Percentiles rank a stretch among this genome's conserved stretches.
Evolutionary conservation across 1,140 invertebrate species (phyloP).

Genomic region (Drosophila bocqueti): DNA sequence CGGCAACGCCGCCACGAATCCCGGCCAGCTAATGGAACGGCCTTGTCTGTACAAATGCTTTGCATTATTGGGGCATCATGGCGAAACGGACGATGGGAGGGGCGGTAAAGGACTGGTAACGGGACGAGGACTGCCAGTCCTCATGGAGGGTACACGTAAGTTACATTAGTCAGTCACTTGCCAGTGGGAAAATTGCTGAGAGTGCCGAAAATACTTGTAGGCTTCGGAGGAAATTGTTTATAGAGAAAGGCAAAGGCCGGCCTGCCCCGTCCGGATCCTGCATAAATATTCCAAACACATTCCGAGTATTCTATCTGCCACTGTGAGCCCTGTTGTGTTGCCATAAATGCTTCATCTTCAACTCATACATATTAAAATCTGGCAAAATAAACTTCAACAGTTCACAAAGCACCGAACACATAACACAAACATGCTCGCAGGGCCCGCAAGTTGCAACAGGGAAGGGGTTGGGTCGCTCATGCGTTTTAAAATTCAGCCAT

Average conservation of each 20-base stretch:
- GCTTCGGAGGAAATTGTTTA: conserved; percentile 51
- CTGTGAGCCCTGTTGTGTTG: conserved; percentile 33
- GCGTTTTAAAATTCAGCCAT: conserved; percentile 80
- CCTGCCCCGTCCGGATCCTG: conserved; percentile 24
- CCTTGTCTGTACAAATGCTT: conserved; percentile 72
- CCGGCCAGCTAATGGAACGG: conserved; percentile 47
- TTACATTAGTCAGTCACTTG: conserved; percentile 77
- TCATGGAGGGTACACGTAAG: conserved; percentile 61
- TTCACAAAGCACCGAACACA: conserved; percentile 59
- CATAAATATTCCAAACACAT: conserved; percentile 77
- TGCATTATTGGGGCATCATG: conserved; percentile 68
- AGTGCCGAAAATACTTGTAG: conserved; percentile 53
- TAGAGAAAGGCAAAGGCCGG: conserved; percentile 40
- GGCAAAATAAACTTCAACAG: conserved; percentile 79
- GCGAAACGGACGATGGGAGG: conserved; percentile 16
- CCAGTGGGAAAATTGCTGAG: conserved; percentile 66
- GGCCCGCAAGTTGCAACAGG: conserved; percentile 8
- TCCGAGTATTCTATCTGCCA: conserved; percentile 55
- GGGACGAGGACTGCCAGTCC: not conserved
- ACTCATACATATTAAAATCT: conserved; percentile 83
- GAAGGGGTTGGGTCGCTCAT: conserved; percentile 45
- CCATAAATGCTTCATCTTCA: conserved; percentile 78
- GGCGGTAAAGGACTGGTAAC: not conserved
- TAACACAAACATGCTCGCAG: conserved; percentile 54
- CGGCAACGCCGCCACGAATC: conserved; percentile 12